Evolutionary conservation across 2,888 invertebrate genomes (phyloP).

Genomic region (Leptinotarsa haldemani): DNA sequence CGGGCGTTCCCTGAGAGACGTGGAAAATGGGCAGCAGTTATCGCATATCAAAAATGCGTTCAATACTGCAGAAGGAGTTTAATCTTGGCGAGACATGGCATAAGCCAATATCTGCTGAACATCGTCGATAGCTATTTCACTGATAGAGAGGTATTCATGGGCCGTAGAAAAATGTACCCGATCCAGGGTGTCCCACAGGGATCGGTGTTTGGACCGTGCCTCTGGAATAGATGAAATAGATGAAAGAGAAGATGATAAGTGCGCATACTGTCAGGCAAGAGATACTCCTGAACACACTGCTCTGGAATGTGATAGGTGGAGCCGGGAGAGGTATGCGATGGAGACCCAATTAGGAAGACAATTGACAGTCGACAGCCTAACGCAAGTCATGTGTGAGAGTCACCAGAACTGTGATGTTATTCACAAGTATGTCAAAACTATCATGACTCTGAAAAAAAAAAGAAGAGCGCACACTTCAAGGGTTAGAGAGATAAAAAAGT

Average conservation of each 20-base stretch:
- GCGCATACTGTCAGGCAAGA: too few relatives aligned
- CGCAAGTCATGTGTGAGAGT: too few relatives aligned
- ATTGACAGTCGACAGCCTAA: too few relatives aligned
- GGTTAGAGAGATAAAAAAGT: too few relatives aligned
- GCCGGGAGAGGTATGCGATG: too few relatives aligned
- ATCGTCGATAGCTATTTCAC: background rate
- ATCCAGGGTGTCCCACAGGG: slow-evolving; percentile 12
- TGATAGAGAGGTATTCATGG: background rate
- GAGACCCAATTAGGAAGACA: too few relatives aligned
- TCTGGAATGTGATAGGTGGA: too few relatives aligned
- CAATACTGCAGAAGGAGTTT: background rate
- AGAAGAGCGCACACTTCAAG: too few relatives aligned
- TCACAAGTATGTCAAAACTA: too few relatives aligned
- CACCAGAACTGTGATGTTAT: too few relatives aligned
- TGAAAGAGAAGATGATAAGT: background rate
- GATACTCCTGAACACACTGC: background rate
- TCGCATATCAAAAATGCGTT: background rate
- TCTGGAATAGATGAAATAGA: background rate
- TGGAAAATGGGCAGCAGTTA: background rate
- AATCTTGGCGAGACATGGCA: background rate
- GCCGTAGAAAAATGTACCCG: background rate
- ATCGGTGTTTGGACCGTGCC: background rate
- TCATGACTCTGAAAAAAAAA: too few relatives aligned
- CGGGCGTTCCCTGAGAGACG: background rate
- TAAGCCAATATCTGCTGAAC: background rate